Base-by-base conservation (phyloP, 2,888 invertebrate species). In the Boloria euphrosyne region DNA sequence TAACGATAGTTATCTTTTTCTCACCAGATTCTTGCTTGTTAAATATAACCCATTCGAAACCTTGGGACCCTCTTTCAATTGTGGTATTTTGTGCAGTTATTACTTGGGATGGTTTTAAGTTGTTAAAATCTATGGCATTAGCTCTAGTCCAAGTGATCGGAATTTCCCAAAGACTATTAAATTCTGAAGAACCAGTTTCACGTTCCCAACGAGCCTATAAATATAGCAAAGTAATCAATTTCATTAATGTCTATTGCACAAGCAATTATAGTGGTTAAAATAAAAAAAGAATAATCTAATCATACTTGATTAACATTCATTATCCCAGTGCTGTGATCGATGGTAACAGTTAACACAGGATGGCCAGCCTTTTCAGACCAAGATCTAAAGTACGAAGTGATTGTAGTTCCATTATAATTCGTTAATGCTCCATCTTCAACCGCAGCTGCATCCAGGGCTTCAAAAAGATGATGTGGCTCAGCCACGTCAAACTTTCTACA, bases 281-380 rank as follows among this genome's bases (percentile, higher is more conserved):
- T 16, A 16, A n/a, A 38, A 16, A 13, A 6, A 38, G 0, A 13
- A 14, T 18, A 31, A 59, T 31, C n/a, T 46, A 31, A 38, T 7
- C 31, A 68, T 80, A 93, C 88, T 85, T 94, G 94, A 0, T 75
- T 78, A 4, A 94, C 73, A 4, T 52, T 76, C 71, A 92, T 87
- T 0, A 51, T 70, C 44, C 88, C 87, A 31, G 85, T 86, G 0
- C 51, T 65, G 22, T 93, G 90, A 71, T 93, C 74, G 14, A 93
- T 79, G 0, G 63, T 74, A 0, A 95, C 93, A 0, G 80, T 91
- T 14, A 95, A 69, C 0, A 95, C 75, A 0, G 95, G 95, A 76
- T 93, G 94, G 2, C 95, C 95, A 63, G 92, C 84, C 73, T 94
- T 92, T 53, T 91, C 89, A 0, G 94, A 93, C 95, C 95, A 96